Conservation (phyloP, 2,888 invertebrate genomes). For the Drosophila fulvimacula region DNA sequence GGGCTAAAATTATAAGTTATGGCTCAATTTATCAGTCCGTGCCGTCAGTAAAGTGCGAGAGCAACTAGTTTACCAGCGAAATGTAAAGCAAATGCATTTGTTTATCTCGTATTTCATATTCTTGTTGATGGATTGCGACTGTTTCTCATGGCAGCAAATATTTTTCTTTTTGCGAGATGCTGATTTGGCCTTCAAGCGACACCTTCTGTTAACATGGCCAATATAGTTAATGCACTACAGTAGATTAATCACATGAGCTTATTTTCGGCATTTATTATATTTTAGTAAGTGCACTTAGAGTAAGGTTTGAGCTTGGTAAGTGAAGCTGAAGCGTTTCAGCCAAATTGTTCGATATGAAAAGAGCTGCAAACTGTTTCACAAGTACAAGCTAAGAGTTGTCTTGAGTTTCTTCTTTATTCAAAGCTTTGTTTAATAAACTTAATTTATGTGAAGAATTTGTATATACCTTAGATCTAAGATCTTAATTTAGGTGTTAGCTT, state of each 20-base stretch:
- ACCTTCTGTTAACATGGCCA: background rate
- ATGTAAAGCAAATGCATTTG: slow-evolving; percentile 10
- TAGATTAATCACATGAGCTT: background rate
- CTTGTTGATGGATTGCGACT: slow-evolving; percentile 11
- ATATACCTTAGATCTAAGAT: background rate
- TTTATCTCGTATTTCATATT: background rate
- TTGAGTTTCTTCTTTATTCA: background rate
- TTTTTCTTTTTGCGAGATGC: background rate
- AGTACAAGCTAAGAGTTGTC: too few species aligned
- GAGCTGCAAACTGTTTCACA: too few species aligned
- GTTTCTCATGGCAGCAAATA: background rate
- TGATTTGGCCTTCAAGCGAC: background rate
- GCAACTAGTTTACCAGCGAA: slow-evolving; percentile 17
- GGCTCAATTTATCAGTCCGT: slow-evolving; percentile 44
- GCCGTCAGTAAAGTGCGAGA: slow-evolving; percentile 18
- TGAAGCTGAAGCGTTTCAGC: background rate
- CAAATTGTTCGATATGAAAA: too few species aligned
- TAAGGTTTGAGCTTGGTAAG: background rate
- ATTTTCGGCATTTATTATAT: background rate
- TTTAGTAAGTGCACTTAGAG: background rate
- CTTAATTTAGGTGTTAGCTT: too few species aligned
- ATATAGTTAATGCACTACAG: background rate
- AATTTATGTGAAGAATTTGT: background rate
- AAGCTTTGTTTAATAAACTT: background rate
- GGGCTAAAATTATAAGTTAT: slow-evolving; percentile 36